Base-by-base conservation (phyloP, 2,113 vertebrate genomes). In the Eubucco bourcierii region DNA sequence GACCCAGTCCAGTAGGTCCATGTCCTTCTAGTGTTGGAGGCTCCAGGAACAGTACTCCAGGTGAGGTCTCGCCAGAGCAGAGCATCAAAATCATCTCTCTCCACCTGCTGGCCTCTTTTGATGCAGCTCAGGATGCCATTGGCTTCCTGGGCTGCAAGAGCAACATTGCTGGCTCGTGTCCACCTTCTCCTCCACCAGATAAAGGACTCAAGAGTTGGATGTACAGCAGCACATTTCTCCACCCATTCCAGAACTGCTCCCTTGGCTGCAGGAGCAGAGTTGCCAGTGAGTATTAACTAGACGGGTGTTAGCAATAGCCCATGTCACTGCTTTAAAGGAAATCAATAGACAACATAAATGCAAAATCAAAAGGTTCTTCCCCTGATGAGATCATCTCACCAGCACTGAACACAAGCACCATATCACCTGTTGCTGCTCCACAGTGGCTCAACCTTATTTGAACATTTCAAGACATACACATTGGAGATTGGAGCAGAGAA, bases 361-460 rank as follows among this genome's bases (percentile, higher is more conserved):
- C 83, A 96, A 96, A 96, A 92, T 95, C 85, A 94, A 97, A 97
- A 87, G 84, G 91, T 46, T 90, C 92, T 95, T 95, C 90, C 92
- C 85, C 92, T 21, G 53, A 87, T 10, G 25, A 78, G 50, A 66
- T 80, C 73, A 90, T 91, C 80, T 9, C 9, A 74, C 59, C 83
- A 95, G 88, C 87, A 52, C 63, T 2, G 5, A 93, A 56, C 46
- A 65, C 59, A 80, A 94, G 50, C 52, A 9, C 33, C 50, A 10
- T 15, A 3, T 33, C 67, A 3, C 3, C 72, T 29, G 20, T 18
- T 33, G 9, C 82, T 66, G 28, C 82, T 90, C 34, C 59, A 41
- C 1, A 1, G 78, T 5, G 16, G 60, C 41, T 25, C 4, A 21
- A 7, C 63, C 58, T 47, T 4, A 1, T 39, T 19, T 10, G 60